phyloP scores from a whole-genome alignment of 2,888 invertebrate genomes.

The Gastrophysa polygoni region DNA sequence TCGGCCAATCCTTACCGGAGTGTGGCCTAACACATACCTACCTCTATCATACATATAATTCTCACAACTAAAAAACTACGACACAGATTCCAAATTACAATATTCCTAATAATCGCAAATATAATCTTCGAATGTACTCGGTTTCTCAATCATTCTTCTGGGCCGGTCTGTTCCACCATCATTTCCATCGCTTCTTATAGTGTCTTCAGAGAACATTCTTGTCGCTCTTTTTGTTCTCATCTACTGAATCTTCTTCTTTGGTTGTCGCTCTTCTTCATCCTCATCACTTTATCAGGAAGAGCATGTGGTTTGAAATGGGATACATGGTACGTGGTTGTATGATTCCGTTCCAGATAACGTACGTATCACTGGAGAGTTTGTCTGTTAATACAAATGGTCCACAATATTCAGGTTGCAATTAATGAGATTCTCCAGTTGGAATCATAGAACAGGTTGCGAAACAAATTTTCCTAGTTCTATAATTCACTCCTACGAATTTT shows the following conservation, averaged over 20 bases:
- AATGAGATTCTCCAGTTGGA: slow-evolving; percentile 12
- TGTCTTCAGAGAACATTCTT: not conserved
- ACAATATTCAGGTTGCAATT: slow-evolving; percentile 6
- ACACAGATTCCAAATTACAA: no score
- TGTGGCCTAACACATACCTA: no score
- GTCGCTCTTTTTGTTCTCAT: no score
- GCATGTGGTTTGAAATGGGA: slow-evolving; percentile 1
- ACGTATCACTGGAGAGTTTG: slow-evolving; percentile 9
- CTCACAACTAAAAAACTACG: no score
- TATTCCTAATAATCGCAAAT: no score
- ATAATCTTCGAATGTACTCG: no score
- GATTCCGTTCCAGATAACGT: not conserved
- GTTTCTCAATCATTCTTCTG: not conserved
- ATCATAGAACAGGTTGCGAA: not conserved
- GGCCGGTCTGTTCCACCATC: not conserved
- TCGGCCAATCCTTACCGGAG: no score
- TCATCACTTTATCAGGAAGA: not conserved
- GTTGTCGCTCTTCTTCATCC: slow-evolving; percentile 1
- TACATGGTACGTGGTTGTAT: slow-evolving; percentile 1
- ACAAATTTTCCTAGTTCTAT: slow-evolving; percentile 9
- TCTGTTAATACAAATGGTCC: slow-evolving; percentile 6
- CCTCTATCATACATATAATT: no score
- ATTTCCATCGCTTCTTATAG: not conserved
- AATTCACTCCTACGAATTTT: slow-evolving; percentile 4
- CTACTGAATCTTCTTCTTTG: not conserved